Evolutionary conservation across 2,888 invertebrate species (phyloP).

Genomic region (Omphaloscelis lunosa): DNA sequence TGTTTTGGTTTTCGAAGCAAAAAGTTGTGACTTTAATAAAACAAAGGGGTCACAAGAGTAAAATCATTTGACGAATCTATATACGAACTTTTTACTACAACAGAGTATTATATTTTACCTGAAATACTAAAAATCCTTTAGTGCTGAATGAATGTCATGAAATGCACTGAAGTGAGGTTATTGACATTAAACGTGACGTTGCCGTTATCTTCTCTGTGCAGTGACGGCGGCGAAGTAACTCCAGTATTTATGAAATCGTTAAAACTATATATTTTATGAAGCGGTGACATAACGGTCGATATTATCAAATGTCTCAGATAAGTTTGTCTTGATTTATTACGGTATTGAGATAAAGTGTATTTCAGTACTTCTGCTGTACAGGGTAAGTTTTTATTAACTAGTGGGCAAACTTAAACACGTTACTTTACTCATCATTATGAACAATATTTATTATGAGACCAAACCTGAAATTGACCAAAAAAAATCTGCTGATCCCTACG

Average conservation of each 20-base stretch:
- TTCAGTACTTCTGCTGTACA: no score
- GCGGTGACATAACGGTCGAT: background rate
- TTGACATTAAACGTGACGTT: conserved; percentile 32
- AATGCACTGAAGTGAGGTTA: conserved; percentile 45
- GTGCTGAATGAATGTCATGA: conserved; percentile 18
- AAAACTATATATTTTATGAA: conserved; percentile 23
- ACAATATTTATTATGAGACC: no score
- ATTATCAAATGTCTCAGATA: background rate
- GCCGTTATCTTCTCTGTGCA: conserved; percentile 38
- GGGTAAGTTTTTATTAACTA: no score
- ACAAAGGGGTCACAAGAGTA: background rate
- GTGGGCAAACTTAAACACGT: no score
- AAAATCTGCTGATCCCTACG: no score
- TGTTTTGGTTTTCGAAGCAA: background rate
- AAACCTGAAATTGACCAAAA: no score
- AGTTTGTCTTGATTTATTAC: background rate
- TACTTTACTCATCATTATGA: no score
- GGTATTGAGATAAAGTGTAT: background rate
- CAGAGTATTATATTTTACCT: conserved; percentile 20
- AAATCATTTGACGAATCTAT: background rate
- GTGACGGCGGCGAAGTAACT: conserved; percentile 11
- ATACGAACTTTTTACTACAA: background rate
- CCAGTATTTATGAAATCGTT: conserved; percentile 31
- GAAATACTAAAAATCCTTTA: conserved; percentile 27
- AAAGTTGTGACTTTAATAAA: background rate